Evolutionary conservation across 2,888 invertebrate genomes (phyloP).

Genomic region (Cephus rjabovi): DNA sequence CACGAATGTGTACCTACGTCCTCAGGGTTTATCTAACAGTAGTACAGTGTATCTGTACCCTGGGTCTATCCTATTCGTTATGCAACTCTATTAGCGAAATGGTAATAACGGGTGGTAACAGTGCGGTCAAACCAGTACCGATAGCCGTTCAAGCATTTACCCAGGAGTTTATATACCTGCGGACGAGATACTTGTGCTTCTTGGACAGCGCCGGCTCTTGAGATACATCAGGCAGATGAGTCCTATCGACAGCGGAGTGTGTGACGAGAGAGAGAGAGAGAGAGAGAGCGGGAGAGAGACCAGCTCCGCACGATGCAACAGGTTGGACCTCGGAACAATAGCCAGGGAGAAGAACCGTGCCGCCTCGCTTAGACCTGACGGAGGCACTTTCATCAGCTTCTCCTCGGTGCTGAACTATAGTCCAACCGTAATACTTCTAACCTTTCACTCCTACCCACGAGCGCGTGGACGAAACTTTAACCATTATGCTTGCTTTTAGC

Average conservation of each 20-base stretch:
- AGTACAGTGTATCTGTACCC: background rate
- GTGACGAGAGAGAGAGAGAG: background rate
- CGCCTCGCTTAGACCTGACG: background rate
- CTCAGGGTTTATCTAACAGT: constrained; percentile 5
- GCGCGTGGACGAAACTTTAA: background rate
- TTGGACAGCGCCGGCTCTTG: background rate
- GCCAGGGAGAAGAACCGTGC: constrained; percentile 1
- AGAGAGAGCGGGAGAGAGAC: background rate
- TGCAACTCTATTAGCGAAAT: constrained; percentile 21
- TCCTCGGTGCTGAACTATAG: too few species aligned
- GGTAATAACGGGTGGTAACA: constrained; percentile 14
- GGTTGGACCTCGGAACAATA: constrained; percentile 5
- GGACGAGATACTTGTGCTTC: background rate
- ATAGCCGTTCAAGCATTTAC: background rate
- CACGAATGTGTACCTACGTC: background rate
- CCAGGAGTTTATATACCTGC: background rate
- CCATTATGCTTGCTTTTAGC: background rate
- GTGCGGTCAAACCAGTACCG: constrained; percentile 14
- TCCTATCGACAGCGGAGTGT: background rate
- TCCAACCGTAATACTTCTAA: too few species aligned
- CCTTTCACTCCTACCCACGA: too few species aligned
- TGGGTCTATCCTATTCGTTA: constrained; percentile 12
- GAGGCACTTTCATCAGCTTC: too few species aligned
- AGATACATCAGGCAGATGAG: background rate
- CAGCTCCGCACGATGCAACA: constrained; percentile 1